These are phyloP conservation scores for Herpetotheres cachinnans DNA, from an alignment of 2,113 vertebrate species.

Conservation along the genomic window DNA sequence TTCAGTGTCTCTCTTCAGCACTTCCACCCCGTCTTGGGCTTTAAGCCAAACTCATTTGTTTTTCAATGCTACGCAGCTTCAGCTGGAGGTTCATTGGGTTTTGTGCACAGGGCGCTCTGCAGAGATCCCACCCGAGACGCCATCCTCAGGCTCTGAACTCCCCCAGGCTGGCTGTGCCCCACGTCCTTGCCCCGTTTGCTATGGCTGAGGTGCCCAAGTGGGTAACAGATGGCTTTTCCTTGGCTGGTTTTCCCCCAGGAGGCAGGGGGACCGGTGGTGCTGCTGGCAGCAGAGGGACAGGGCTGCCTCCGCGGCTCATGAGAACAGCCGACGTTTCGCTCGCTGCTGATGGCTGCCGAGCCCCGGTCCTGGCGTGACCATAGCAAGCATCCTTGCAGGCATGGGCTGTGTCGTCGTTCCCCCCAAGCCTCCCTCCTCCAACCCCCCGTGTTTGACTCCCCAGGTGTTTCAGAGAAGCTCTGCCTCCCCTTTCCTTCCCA, in stretches of 20 bases:
- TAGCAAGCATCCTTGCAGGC: neutral
- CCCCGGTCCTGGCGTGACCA: neutral
- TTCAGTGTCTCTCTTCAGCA: fast-evolving
- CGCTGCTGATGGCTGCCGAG: fast-evolving
- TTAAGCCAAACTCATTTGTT: neutral
- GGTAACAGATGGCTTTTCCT: neutral
- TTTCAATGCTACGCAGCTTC: fast-evolving
- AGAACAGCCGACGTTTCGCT: fast-evolving
- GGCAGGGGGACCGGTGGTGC: fast-evolving
- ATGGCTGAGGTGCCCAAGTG: fast-evolving
- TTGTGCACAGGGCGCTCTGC: neutral
- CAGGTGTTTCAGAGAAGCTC: constrained; percentile 90
- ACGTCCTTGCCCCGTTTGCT: fast-evolving
- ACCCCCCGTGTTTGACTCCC: constrained; percentile 71
- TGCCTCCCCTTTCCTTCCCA: constrained; percentile 71
- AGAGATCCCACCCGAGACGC: neutral
- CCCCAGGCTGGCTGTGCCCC: neutral
- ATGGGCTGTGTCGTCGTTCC: fast-evolving
- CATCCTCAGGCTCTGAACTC: neutral
- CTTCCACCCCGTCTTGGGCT: fast-evolving
- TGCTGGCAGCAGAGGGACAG: neutral
- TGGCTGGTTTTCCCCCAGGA: neutral
- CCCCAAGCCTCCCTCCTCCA: neutral
- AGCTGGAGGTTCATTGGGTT: neutral
- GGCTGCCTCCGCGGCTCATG: fast-evolving